phyloP scores from a whole-genome alignment of 1,140 invertebrate genomes.

The Calliopsis andreniformis region DNA sequence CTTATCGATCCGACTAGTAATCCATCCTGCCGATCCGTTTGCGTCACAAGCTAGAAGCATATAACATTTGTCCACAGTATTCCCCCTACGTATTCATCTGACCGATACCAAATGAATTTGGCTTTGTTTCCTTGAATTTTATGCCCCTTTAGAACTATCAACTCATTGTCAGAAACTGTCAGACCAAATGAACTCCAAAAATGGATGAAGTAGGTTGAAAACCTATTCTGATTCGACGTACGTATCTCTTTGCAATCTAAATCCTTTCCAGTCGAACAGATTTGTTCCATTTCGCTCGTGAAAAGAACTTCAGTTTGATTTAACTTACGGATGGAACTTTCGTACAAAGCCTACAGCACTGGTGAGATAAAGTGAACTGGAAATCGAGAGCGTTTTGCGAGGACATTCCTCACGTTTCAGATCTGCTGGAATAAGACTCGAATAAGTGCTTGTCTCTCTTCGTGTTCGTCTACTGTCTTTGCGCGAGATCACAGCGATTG shows the following conservation, averaged over 20 bases:
- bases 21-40: slow-evolving; percentile 5
- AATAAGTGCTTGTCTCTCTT: neutral
- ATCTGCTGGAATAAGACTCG: neutral
- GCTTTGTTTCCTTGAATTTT: neutral
- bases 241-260: slow-evolving; percentile 37
- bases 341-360: slow-evolving; percentile 6
- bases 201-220: slow-evolving; percentile 7
- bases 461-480: neutral
- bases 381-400: slow-evolving; percentile 2
- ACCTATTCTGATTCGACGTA: slow-evolving; percentile 16
- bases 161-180: neutral
- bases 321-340: slow-evolving; percentile 27
- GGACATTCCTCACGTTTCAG: neutral
- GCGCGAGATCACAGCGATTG: neutral
- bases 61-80: too few relatives aligned
- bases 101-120: too few relatives aligned
- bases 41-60: neutral
- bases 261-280: slow-evolving; percentile 35
- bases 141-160: neutral
- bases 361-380: slow-evolving; percentile 2
- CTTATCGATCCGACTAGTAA: neutral
- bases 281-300: slow-evolving; percentile 41
- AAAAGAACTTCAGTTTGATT: slow-evolving; percentile 36
- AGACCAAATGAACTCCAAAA: neutral
- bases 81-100: too few relatives aligned